Base-by-base conservation (phyloP, 2,888 invertebrate species). In the Drosophila hawaiiensis region DNA sequence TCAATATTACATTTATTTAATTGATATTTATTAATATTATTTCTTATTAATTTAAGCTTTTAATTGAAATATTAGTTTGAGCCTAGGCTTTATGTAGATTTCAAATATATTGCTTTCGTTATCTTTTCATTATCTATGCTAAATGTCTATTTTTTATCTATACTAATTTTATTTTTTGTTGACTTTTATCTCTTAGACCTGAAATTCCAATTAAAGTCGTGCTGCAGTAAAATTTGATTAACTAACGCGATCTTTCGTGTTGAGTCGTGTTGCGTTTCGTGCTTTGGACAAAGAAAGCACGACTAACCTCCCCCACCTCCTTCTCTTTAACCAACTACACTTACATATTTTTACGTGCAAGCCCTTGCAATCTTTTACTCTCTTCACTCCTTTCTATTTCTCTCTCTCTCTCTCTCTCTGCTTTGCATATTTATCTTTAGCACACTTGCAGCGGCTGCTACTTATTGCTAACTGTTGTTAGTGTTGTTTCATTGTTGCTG, bases 341-440 rank as follows among this genome's bases (percentile, higher is more conserved):
- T 63, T 62, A 70, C 66, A 41, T 37, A 75, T 76, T 82, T 71
- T 87, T 72, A 28, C 47, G 47, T 43, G 41, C 58, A 39, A 39
- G 55, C 56, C 43, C 50, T 68, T 49, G 55, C 55, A 43, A 56
- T 52, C 37, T 29, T 25, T n/a, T 37, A 29, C n/a, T 25, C 54
- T 4, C 43, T 7, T 49, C 43, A 39, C 50, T 28, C 64, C 35
- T 35, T 35, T 35, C 35, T 35, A 14, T 5, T 14, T 35, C 2
- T 22, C 50, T 47, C 63, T 50, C 39, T 49, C 43, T 35, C 54
- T 49, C 43, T 35, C 55, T n/a, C 47, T 49, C 4, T 16, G 25
- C 58, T 62, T 86, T 90, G 88, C 91, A 86, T 86, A 89, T 76
- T 91, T 86, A 86, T 86, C 91, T 91, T 70, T 77, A 69, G 86